Base-by-base conservation (phyloP, 2,113 vertebrate species). In the Regulus satrapa region DNA sequence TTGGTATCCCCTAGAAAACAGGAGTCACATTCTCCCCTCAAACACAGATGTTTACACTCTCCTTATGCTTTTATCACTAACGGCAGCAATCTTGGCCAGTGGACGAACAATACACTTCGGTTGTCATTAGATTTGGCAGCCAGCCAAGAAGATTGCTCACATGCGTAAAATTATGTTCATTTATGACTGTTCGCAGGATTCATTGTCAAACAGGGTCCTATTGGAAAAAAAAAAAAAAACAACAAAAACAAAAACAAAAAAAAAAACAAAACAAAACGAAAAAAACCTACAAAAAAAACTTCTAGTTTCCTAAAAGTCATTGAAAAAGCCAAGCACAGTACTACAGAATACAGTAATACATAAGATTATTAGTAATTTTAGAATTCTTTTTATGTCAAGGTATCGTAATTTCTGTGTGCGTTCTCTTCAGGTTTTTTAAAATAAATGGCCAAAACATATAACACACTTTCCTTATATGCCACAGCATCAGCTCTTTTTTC, bases 11-110 rank as follows among this genome's bases (percentile, higher is more conserved):
- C 73, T 62, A 81, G 85, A 87, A 96, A 94, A 95, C 0, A 73
- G 48, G 75, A 94, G 68, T 72, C 7, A 8, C 9, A 3, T 54
- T 90, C 69, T 76, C 54, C 86, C 75, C 77, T 79, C 88, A 45
- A 75, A 94, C 77, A 86, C 81, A 94, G 91, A 95, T 92, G 89
- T 97, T 95, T 95, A 95, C 89, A 67, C 66, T 95, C 85, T 63
- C 68, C 43, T 73, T 51, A 59, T 0, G 78, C 85, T 94, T 95
- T 95, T 96, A 96, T 96, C 94, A 93, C 79, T 63, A 96, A 94
- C 51, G 4, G 88, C 93, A 95, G 90, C 78, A 97, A 94, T 94
- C 86, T 91, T 96, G 94, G 92, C 94, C 12, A 19, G 31, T 85
- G 81, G 93, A 96, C 93, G 96, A 96, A 96, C 89, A 92, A 74